A percentile compares a stretch with the other conserved stretches of the same genome.
Evolutionary conservation across 2,797 vertebrate genomes (phyloP).

Genomic region (Lepidocolaptes lacrymiger): DNA sequence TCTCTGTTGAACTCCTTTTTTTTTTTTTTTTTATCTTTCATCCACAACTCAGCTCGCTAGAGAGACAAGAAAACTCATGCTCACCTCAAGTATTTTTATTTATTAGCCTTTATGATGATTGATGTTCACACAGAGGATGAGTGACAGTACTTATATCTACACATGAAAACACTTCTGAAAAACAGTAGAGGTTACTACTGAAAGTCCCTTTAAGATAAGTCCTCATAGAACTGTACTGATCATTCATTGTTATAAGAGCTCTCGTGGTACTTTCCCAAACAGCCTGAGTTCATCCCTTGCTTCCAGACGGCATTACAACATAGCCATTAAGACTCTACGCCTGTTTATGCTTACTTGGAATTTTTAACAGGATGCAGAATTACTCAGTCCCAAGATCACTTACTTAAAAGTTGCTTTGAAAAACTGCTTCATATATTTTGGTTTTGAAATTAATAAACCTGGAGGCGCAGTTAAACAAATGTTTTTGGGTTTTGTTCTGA

Average conservation of each 20-base stretch:
- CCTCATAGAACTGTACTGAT: not conserved
- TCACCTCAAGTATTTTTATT: not conserved
- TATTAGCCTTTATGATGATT: not conserved
- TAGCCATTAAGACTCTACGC: not conserved
- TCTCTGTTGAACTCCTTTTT: not conserved
- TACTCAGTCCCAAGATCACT: not conserved
- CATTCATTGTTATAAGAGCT: not conserved
- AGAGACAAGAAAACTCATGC: not conserved
- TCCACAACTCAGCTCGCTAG: not conserved
- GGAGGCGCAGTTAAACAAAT: fast-evolving
- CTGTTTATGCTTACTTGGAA: not conserved
- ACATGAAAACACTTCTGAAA: not conserved
- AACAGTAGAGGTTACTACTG: not conserved
- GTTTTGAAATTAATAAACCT: not conserved
- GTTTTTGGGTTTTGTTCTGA: not conserved
- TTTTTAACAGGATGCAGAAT: not conserved
- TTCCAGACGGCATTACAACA: not conserved
- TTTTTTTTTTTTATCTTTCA: not conserved
- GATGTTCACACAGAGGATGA: not conserved
- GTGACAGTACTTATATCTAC: not conserved
- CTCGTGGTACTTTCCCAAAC: not conserved
- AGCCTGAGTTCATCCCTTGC: not conserved
- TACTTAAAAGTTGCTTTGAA: not conserved
- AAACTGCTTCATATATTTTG: not conserved
- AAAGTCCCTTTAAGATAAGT: not conserved